Evolutionary conservation across 2,797 vertebrate species (phyloP).

Genomic region (Notolabrus celidotus): DNA sequence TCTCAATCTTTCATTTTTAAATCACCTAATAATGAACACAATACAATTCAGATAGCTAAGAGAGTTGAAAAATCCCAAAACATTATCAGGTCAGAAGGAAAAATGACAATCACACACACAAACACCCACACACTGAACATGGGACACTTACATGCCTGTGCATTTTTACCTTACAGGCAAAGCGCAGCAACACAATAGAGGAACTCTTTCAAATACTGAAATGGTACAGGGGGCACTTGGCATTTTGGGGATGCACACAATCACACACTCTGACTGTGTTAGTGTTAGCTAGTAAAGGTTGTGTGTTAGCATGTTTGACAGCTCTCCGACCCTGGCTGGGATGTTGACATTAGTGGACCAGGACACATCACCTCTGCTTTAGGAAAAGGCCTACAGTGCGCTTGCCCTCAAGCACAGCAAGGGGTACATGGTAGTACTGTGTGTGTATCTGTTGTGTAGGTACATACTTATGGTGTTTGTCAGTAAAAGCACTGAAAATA

Average conservation of each 20-base stretch:
- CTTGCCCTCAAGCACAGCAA: conserved; percentile 61
- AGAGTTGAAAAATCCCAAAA: too few species aligned
- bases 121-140: conserved; percentile 15
- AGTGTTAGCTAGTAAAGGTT: conserved; percentile 75
- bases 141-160: conserved; percentile 2
- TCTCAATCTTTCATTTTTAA: neutral
- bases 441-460: conserved; percentile 11
- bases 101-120: neutral
- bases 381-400: conserved; percentile 68
- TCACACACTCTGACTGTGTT: conserved; percentile 61
- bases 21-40: neutral
- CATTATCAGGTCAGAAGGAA: neutral
- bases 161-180: conserved; percentile 40
- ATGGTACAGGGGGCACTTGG: conserved; percentile 58
- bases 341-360: conserved; percentile 74
- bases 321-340: conserved; percentile 61
- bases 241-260: conserved; percentile 69
- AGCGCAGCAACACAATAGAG: conserved; percentile 25
- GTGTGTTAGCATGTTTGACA: conserved; percentile 79
- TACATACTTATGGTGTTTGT: conserved; percentile 28
- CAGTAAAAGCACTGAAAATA: conserved; percentile 14
- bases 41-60: neutral
- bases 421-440: conserved; percentile 21
- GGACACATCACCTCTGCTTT: conserved; percentile 81
- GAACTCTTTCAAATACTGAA: conserved; percentile 32